A percentile compares a stretch with the other conserved stretches of the same genome.
These are phyloP conservation scores for Poeciliopsis gracilis DNA, from an alignment of 2,797 vertebrate species.

Conservation along the genomic window DNA sequence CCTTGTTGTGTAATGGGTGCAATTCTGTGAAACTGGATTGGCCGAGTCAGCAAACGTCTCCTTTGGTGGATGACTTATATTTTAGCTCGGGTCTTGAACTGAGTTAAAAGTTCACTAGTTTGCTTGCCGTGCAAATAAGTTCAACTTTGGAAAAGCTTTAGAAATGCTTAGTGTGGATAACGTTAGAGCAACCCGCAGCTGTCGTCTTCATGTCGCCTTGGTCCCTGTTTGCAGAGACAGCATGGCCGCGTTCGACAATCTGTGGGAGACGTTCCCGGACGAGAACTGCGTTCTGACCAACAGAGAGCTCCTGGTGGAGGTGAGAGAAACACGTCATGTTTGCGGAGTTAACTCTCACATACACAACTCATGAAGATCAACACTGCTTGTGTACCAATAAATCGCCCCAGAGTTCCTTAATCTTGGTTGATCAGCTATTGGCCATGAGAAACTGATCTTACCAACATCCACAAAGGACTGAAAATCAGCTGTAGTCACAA, in stretches of 20 bases:
- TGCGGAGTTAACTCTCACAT: background rate
- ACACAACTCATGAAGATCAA: background rate
- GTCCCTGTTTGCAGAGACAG: slow-evolving; percentile 74
- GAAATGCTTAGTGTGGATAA: background rate
- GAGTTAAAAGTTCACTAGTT: slow-evolving; percentile 18
- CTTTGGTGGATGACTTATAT: slow-evolving; percentile 29
- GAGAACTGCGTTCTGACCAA: slow-evolving; percentile 86
- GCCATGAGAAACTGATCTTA: no score
- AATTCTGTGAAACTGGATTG: background rate
- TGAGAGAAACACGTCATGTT: slow-evolving; percentile 46
- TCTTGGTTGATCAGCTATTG: no score
- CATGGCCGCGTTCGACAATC: slow-evolving; percentile 79
- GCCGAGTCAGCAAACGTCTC: slow-evolving; percentile 34
- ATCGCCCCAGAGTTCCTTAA: background rate
- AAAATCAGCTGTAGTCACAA: no score
- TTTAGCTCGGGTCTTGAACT: slow-evolving; percentile 17
- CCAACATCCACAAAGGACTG: no score
- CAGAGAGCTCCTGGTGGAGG: slow-evolving; percentile 84
- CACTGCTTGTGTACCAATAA: background rate
- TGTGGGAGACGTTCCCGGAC: slow-evolving; percentile 87
- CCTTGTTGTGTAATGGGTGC: no score
- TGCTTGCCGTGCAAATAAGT: background rate
- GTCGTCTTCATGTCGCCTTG: background rate
- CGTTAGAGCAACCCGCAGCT: background rate
- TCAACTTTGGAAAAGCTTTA: slow-evolving; percentile 14